Evolutionary conservation across 2,888 invertebrate genomes (phyloP).

Genomic region (Drosophila engyochracea): DNA sequence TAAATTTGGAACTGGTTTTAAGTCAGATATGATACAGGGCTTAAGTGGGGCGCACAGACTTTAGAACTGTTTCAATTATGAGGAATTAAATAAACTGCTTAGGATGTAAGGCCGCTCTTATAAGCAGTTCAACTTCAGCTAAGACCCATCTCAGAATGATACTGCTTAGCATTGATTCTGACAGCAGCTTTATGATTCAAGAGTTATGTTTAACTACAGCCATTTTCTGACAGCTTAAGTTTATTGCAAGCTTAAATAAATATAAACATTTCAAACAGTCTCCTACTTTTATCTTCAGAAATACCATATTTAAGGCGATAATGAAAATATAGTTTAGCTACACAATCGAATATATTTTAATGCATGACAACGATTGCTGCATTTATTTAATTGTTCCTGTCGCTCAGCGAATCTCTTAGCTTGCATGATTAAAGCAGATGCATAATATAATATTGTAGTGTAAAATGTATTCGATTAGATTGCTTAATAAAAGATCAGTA

Average conservation of each 20-base stretch:
- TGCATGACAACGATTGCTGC: neutral
- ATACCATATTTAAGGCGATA: neutral
- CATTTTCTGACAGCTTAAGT: neutral
- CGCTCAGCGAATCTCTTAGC: neutral
- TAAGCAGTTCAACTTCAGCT: neutral
- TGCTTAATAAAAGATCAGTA: neutral
- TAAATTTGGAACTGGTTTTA: neutral
- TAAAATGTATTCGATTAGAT: constrained; percentile 14
- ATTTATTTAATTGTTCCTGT: neutral
- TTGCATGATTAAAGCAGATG: neutral
- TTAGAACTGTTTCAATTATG: neutral
- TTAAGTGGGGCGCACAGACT: neutral
- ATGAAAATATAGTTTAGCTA: neutral
- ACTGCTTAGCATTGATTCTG: neutral
- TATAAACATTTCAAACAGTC: neutral
- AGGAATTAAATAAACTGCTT: neutral
- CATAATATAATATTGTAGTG: constrained; percentile 8
- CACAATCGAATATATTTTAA: neutral
- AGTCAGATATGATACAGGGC: neutral
- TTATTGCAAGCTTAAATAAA: neutral
- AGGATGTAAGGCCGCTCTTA: neutral
- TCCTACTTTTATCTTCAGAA: neutral
- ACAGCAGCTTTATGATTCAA: neutral
- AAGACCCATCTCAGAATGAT: neutral
- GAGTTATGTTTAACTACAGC: neutral